These are phyloP conservation scores for Beaufortia kweichowensis DNA, from an alignment of 2,113 vertebrate genomes.

Conservation along the genomic window DNA sequence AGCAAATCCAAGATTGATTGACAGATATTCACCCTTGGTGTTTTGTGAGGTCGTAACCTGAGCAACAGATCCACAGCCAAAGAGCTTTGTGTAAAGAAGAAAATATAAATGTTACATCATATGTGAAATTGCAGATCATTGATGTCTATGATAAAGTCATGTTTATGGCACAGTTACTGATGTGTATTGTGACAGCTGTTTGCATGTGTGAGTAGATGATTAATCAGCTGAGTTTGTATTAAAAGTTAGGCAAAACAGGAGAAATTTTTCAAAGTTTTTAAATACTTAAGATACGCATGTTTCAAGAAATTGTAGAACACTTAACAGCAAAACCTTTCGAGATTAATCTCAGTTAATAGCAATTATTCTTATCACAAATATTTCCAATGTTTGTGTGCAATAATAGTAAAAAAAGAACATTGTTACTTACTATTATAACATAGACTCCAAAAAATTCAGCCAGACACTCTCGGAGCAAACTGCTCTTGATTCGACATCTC, in stretches of 20 bases:
- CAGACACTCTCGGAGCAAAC: conserved; percentile 67
- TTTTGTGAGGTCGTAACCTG: conserved; percentile 75
- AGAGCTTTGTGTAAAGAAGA: conserved; percentile 68
- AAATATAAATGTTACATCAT: no score
- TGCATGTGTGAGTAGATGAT: no score
- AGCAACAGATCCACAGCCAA: conserved; percentile 75
- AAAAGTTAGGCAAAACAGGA: no score
- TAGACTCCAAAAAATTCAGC: conserved; percentile 73
- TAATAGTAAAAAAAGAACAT: neutral
- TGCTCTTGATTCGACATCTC: conserved; percentile 64
- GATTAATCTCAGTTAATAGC: neutral
- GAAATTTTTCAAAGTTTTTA: no score
- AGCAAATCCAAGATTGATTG: conserved; percentile 75
- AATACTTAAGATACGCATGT: no score
- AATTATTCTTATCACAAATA: neutral
- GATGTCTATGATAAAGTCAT: no score
- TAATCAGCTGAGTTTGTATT: no score
- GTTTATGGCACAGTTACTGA: neutral
- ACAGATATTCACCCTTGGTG: conserved; percentile 75
- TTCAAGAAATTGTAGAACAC: no score
- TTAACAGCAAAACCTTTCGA: no score
- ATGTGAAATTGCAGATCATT: no score
- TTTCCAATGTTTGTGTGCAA: neutral
- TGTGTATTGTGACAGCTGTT: neutral
- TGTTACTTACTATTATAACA: conserved; percentile 70